These are phyloP conservation scores for Lasioglossum leucozonium DNA, from an alignment of 2,888 invertebrate genomes.

Conservation along the genomic window DNA sequence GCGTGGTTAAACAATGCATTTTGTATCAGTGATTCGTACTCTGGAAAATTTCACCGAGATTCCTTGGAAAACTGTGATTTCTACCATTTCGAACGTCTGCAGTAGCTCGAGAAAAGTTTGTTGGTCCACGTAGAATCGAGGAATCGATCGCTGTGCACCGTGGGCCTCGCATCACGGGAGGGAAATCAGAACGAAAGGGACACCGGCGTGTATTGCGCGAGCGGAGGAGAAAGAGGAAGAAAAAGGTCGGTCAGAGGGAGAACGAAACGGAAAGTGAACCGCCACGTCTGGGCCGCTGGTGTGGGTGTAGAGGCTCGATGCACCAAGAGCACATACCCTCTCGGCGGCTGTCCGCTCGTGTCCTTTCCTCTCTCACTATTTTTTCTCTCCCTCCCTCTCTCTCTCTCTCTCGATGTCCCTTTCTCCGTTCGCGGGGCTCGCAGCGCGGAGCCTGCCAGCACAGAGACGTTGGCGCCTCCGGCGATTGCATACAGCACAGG, in stretches of 20 bases:
- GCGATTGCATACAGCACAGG: slow-evolving; percentile 76
- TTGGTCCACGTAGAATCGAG: no score
- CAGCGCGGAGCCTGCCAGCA: slow-evolving; percentile 18
- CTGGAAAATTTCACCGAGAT: no score
- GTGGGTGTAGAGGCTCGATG: slow-evolving; percentile 55
- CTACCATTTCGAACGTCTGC: no score
- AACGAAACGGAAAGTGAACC: slow-evolving; percentile 65
- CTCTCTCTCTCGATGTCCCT: slow-evolving; percentile 24
- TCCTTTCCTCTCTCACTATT: slow-evolving; percentile 8
- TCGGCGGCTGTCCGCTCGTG: slow-evolving; percentile 7
- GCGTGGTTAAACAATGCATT: no score
- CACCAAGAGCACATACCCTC: slow-evolving; percentile 38
- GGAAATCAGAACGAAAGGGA: slow-evolving; percentile 20
- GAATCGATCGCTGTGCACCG: no score
- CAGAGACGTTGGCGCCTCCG: slow-evolving; percentile 72
- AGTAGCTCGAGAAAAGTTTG: no score
- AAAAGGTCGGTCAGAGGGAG: slow-evolving; percentile 49
- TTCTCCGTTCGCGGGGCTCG: slow-evolving; percentile 25
- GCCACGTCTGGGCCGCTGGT: slow-evolving; percentile 31
- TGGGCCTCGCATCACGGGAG: background rate
- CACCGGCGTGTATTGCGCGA: slow-evolving; percentile 13
- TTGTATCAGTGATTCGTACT: no score
- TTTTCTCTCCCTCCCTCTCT: slow-evolving; percentile 11
- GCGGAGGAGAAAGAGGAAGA: slow-evolving; percentile 27
- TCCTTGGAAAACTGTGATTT: no score